Conservation (phyloP, 2,797 vertebrate genomes). For the Capromys pilorides region DNA sequence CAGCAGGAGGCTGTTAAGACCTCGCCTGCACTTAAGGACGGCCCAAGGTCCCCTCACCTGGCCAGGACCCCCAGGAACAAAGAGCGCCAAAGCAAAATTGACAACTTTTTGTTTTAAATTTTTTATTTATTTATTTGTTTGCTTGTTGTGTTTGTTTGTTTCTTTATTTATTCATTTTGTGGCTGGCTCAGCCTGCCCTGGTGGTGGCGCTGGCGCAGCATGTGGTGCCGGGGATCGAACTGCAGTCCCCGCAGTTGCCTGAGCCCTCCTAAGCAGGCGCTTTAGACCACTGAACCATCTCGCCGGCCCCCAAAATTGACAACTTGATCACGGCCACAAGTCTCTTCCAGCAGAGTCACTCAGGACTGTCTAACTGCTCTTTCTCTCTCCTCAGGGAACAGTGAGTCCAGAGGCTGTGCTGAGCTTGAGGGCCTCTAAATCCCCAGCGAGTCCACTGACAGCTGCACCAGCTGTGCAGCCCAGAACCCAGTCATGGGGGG, state of each 20-base stretch:
- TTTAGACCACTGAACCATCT: no score
- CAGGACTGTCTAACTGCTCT: neutral
- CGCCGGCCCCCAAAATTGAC: neutral
- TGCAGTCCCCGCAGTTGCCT: no score
- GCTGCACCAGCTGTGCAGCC: neutral
- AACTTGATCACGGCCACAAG: neutral
- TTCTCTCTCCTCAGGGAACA: neutral
- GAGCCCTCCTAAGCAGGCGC: no score
- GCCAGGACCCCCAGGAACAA: conserved; percentile 37
- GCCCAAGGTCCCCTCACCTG: conserved; percentile 18
- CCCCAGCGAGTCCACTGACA: neutral
- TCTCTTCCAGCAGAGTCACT: neutral
- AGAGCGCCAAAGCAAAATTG: neutral
- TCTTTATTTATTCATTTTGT: no score
- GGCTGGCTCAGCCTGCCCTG: no score
- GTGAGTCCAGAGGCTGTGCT: neutral
- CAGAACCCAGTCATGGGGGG: neutral
- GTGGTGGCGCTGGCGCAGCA: no score
- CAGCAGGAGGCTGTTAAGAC: conserved; percentile 31
- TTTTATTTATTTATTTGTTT: no score
- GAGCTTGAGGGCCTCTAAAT: neutral
- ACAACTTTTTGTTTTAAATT: no score
- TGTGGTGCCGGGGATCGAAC: no score
- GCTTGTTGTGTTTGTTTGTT: no score
- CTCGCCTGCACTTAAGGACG: conserved; percentile 38